A percentile compares a stretch with the other conserved stretches of the same genome.
These are phyloP conservation scores for Petrocephalus sullivani DNA, from an alignment of 2,797 vertebrate species.

Conservation along the genomic window DNA sequence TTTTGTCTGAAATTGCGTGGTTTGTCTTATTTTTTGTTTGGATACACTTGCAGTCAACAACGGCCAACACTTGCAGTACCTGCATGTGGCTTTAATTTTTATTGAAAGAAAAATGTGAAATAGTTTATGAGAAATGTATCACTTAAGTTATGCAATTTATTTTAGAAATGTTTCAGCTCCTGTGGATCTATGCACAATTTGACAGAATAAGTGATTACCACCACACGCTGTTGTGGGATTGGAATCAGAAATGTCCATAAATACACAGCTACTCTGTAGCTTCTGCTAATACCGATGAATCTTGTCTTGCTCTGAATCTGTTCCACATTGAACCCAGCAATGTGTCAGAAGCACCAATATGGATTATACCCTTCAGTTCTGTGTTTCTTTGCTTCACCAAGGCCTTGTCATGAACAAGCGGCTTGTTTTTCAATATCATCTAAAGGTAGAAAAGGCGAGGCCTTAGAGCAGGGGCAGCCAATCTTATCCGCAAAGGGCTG, in stretches of 20 bases:
- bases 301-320: not conserved
- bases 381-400: not conserved
- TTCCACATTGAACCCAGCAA: not conserved
- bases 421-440: not conserved
- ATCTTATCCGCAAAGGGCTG: too few relatives aligned
- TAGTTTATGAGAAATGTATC: not conserved
- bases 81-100: not conserved
- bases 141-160: not conserved
- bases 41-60: not conserved
- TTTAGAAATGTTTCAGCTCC: not conserved
- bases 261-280: not conserved
- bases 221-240: not conserved
- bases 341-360: not conserved
- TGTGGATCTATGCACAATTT: not conserved
- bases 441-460: not conserved
- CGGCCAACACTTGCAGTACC: not conserved
- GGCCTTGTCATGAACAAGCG: not conserved
- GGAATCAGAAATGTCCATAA: not conserved
- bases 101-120: not conserved
- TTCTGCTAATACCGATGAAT: not conserved
- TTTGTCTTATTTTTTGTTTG: not conserved
- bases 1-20: not conserved
- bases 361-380: not conserved
- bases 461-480: not conserved
- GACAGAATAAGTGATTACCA: not conserved